A percentile compares a stretch with the other conserved stretches of the same genome.
phyloP scores from a whole-genome alignment of 2,113 vertebrate species.

The Salvelinus namaycush region DNA sequence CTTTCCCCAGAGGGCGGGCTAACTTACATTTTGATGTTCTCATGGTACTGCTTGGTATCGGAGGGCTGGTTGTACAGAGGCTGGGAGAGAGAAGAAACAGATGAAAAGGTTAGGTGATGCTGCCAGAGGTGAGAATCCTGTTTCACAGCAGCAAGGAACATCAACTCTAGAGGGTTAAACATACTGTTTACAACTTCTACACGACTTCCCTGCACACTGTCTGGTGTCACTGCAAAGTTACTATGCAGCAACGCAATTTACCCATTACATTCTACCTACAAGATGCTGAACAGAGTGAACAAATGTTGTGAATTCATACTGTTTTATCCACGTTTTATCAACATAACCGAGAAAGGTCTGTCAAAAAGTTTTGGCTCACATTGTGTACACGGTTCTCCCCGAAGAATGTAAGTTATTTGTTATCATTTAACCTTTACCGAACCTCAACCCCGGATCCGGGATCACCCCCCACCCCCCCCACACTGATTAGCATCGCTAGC shows the following conservation, averaged over 20 bases:
- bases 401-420: too few species aligned
- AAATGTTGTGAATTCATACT: not conserved
- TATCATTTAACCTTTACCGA: too few species aligned
- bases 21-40: slow-evolving; percentile 99
- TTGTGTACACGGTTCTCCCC: too few species aligned
- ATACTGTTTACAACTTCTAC: not conserved
- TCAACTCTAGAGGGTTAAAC: not conserved
- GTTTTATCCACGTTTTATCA: too few species aligned
- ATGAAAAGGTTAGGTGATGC: slow-evolving; percentile 37
- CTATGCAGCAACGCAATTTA: not conserved
- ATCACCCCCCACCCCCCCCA: too few species aligned
- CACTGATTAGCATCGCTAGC: too few species aligned
- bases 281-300: too few species aligned
- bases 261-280: too few species aligned
- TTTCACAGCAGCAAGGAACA: not conserved
- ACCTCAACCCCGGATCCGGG: too few species aligned
- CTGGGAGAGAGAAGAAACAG: slow-evolving; percentile 65
- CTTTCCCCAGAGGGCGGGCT: not conserved
- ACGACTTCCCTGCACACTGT: not conserved
- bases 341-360: too few species aligned
- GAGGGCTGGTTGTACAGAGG: slow-evolving; percentile 98
- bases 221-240: not conserved
- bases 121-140: not conserved
- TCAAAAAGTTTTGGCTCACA: too few species aligned
- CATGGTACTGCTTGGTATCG: slow-evolving; percentile 98